Conservation (phyloP, 53 echinoderm and acorn worm genomes). For the Actinopyga echinites region DNA sequence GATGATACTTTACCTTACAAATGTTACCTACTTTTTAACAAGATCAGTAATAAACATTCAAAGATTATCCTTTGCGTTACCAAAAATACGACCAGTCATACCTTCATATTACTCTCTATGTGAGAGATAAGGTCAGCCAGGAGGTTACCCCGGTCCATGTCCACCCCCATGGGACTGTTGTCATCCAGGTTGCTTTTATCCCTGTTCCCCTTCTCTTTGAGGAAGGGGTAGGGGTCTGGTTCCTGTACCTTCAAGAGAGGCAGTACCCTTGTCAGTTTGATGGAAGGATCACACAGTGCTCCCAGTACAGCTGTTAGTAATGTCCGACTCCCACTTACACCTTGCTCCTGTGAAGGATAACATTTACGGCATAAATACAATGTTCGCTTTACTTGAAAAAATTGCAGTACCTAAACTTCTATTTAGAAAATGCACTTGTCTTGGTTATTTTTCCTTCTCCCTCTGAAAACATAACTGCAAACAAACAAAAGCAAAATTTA, state of each 20-base stretch:
- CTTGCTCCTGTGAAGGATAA: slow-evolving; percentile 2
- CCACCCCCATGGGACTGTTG: slow-evolving; percentile 31
- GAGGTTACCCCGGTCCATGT: slow-evolving; percentile 36
- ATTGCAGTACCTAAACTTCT: neutral
- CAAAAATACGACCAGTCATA: slow-evolving; percentile 31
- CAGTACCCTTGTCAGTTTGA: slow-evolving; percentile 86
- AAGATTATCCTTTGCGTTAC: neutral
- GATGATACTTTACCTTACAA: too few species aligned
- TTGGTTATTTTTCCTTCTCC: too few species aligned
- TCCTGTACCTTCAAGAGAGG: slow-evolving; percentile 77
- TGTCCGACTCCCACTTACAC: slow-evolving; percentile 58
- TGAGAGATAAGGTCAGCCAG: slow-evolving; percentile 59
- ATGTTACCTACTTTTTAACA: too few species aligned
- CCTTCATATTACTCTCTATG: slow-evolving; percentile 84
- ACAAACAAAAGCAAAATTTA: too few species aligned
- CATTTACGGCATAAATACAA: neutral
- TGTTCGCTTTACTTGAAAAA: neutral
- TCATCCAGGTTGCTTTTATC: slow-evolving; percentile 17
- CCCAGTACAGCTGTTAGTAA: slow-evolving; percentile 88
- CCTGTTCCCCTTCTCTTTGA: slow-evolving; percentile 5
- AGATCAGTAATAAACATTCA: neutral
- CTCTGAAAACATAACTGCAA: too few species aligned
- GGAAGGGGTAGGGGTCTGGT: slow-evolving; percentile 38
- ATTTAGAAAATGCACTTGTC: too few species aligned
- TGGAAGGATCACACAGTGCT: slow-evolving; percentile 87